phyloP scores from a whole-genome alignment of 2,888 invertebrate genomes.

The Hyposoter dolosus region DNA sequence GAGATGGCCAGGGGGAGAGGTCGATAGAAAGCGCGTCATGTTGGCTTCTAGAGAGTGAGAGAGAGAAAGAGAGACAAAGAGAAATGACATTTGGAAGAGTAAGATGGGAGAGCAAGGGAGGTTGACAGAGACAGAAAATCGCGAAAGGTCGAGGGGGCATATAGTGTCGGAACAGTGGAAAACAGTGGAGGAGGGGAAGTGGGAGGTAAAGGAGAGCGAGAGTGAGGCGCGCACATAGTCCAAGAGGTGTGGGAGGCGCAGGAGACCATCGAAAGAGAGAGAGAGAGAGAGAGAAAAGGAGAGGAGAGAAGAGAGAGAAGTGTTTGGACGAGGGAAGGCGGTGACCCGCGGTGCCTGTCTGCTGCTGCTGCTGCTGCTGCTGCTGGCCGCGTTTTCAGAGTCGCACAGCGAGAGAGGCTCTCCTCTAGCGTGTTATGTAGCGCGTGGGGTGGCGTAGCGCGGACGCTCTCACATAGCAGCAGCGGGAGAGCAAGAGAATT shows the following conservation, averaged over 20 bases:
- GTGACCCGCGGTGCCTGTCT: constrained; percentile 84
- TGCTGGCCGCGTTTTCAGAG: constrained; percentile 81
- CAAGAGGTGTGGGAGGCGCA: constrained; percentile 58
- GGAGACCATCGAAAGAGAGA: constrained; percentile 40
- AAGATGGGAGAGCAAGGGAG: constrained; percentile 41
- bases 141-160: constrained; percentile 63
- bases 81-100: constrained; percentile 12
- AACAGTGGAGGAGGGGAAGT: constrained; percentile 38
- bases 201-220: constrained; percentile 65
- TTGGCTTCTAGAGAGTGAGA: constrained; percentile 27
- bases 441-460: constrained; percentile 71
- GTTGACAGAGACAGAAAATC: constrained; percentile 36
- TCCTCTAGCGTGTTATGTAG: constrained; percentile 72
- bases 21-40: constrained; percentile 29
- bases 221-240: constrained; percentile 58
- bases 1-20: not conserved
- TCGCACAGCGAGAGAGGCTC: constrained; percentile 67
- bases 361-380: constrained; percentile 77
- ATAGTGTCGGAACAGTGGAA: constrained; percentile 53
- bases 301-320: constrained; percentile 44
- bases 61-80: constrained; percentile 14
- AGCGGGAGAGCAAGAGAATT: constrained; percentile 52
- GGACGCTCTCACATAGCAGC: constrained; percentile 63
- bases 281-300: constrained; percentile 20
- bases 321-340: constrained; percentile 78